Conservation (phyloP, 1,140 invertebrate genomes). For the Spodoptera frugiperda region DNA sequence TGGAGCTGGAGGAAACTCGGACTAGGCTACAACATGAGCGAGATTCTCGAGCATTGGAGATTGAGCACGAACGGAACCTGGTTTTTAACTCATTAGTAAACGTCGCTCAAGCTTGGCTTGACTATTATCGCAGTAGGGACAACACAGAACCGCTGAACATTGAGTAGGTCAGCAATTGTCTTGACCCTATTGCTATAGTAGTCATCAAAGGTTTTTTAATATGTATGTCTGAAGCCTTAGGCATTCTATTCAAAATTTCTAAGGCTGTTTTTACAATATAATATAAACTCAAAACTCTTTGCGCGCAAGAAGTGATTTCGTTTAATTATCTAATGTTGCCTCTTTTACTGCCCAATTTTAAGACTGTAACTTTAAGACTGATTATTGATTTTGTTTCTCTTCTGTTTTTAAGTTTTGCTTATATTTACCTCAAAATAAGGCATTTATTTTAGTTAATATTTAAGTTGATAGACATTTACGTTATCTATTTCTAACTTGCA, state of each 20-base stretch:
- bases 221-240: too few species aligned
- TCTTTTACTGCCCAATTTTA: not conserved
- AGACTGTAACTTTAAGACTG: not conserved
- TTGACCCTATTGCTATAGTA: not conserved
- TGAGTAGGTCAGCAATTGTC: not conserved
- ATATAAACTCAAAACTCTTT: too few species aligned
- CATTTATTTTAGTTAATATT: too few species aligned
- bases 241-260: too few species aligned
- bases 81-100: not conserved
- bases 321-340: not conserved
- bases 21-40: not conserved
- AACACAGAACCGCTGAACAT: not conserved
- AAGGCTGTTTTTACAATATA: too few species aligned
- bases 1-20: not conserved
- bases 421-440: not conserved
- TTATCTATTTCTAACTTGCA: not conserved
- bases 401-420: not conserved
- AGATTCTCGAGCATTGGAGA: not conserved
- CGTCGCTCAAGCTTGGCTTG: not conserved
- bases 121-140: not conserved
- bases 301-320: not conserved
- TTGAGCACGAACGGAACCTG: not conserved
- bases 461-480: too few species aligned
- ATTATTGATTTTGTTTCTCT: not conserved
- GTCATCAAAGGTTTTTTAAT: not conserved